These are phyloP conservation scores for Melipona bicolor DNA, from an alignment of 2,888 invertebrate species.

Conservation along the genomic window DNA sequence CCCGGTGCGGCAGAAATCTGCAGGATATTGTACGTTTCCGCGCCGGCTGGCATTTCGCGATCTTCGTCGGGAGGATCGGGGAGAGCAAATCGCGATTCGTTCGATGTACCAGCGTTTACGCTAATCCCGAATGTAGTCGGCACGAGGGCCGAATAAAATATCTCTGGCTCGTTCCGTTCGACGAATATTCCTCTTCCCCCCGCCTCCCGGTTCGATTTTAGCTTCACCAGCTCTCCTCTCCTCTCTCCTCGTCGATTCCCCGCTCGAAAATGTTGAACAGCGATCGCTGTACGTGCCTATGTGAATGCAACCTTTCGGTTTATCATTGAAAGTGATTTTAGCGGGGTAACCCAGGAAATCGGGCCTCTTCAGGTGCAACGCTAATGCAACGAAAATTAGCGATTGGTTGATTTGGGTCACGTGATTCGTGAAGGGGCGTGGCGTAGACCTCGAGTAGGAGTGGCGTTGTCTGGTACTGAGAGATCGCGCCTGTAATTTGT, in stretches of 20 bases:
- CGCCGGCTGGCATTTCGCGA: constrained; percentile 19
- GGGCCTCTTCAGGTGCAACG: too few species aligned
- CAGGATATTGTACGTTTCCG: constrained; percentile 29
- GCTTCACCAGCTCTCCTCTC: neutral
- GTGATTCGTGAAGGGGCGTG: too few species aligned
- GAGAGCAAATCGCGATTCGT: constrained; percentile 1
- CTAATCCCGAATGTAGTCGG: constrained; percentile 27
- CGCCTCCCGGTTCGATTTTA: neutral
- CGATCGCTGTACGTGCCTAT: too few species aligned
- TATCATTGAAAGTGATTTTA: neutral
- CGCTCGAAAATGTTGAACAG: constrained; percentile 5
- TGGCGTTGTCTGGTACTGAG: too few species aligned
- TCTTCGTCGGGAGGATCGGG: constrained; percentile 34
- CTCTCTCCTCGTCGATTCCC: neutral
- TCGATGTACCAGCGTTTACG: constrained; percentile 16
- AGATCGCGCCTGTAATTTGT: too few species aligned
- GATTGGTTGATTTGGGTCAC: too few species aligned
- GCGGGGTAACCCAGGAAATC: too few species aligned
- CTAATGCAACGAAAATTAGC: too few species aligned
- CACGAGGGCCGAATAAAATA: constrained; percentile 20
- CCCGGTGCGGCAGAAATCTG: neutral
- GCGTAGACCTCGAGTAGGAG: too few species aligned
- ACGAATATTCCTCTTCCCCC: neutral
- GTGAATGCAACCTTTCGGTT: neutral
- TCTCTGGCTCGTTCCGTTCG: neutral